A percentile compares a stretch with the other conserved stretches of the same genome.
phyloP scores from a whole-genome alignment of 2,888 invertebrate genomes.

The Crossocerus cetratus region DNA sequence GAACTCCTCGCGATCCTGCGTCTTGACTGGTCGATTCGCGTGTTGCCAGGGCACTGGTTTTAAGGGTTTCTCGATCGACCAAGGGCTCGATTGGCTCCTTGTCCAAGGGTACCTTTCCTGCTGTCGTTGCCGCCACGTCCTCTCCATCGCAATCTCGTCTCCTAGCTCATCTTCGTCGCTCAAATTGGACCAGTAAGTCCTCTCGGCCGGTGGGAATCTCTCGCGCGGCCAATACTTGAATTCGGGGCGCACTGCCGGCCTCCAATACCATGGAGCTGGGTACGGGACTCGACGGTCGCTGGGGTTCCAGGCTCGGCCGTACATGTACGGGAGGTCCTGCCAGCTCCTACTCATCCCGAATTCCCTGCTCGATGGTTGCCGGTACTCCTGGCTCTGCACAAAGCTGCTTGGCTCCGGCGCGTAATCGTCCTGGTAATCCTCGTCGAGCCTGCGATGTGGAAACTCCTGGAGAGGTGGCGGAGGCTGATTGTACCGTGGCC shows the following conservation, averaged over 20 bases:
- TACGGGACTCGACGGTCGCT: constrained; percentile 26
- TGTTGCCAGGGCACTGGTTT: constrained; percentile 35
- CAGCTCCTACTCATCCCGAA: constrained; percentile 58
- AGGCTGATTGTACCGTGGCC: constrained; percentile 35
- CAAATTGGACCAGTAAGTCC: constrained; percentile 27
- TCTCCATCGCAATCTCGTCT: constrained; percentile 9
- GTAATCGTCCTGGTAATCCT: constrained; percentile 40
- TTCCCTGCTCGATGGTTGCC: constrained; percentile 43
- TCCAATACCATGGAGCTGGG: constrained; percentile 54
- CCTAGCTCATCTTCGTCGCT: constrained; percentile 16
- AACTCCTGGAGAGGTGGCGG: constrained; percentile 19
- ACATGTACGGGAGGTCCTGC: constrained; percentile 56
- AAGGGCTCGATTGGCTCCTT: constrained; percentile 9
- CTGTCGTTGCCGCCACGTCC: constrained; percentile 39
- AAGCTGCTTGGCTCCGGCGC: constrained; percentile 27
- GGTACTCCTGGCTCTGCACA: constrained; percentile 49
- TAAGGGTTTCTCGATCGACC: constrained; percentile 8
- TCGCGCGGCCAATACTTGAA: constrained; percentile 49
- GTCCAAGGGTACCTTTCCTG: constrained; percentile 32
- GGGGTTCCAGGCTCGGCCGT: constrained; percentile 52
- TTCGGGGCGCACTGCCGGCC: constrained; percentile 27
- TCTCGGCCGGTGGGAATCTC: constrained; percentile 36
- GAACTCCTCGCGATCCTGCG: constrained; percentile 25
- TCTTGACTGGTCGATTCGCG: constrained; percentile 24
- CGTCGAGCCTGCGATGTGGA: constrained; percentile 16